Evolutionary conservation across 2,113 vertebrate species (phyloP).

Genomic region (Brachyistius frenatus): DNA sequence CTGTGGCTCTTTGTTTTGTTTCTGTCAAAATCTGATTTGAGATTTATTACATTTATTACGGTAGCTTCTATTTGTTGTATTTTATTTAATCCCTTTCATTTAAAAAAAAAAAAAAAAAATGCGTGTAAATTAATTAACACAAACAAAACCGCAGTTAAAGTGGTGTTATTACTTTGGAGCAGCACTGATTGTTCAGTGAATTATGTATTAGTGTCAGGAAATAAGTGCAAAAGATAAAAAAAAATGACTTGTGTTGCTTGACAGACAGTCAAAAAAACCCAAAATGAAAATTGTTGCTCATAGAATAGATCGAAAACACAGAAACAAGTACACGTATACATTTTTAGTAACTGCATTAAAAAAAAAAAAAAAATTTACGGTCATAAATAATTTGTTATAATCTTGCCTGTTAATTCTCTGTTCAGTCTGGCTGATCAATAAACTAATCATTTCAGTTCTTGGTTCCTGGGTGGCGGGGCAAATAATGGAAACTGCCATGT

Average conservation of each 20-base stretch:
- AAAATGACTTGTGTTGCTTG: too few species aligned
- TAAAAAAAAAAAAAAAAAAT: too few species aligned
- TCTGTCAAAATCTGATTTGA: too few species aligned
- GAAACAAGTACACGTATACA: too few species aligned
- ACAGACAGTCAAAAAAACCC: neutral
- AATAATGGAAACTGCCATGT: neutral
- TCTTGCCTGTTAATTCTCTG: constrained; percentile 6
- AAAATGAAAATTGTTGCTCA: neutral
- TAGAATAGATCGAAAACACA: neutral
- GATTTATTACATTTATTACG: too few species aligned
- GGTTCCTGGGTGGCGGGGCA: neutral
- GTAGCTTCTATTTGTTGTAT: too few species aligned
- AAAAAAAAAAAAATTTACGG: neutral
- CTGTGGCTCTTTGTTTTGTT: too few species aligned
- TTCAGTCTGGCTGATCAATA: neutral
- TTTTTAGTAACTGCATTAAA: neutral
- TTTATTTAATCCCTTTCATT: too few species aligned
- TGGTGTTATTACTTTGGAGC: neutral
- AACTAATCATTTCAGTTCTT: neutral
- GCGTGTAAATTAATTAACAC: neutral
- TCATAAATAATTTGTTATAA: neutral
- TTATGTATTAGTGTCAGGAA: too few species aligned
- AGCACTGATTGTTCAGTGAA: neutral
- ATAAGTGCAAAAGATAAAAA: too few species aligned
- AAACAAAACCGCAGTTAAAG: neutral